Percentiles rank a stretch among this genome's conserved stretches.
Evolutionary conservation across 2,113 vertebrate genomes (phyloP).

Genomic region (Rhinoptilus africanus): DNA sequence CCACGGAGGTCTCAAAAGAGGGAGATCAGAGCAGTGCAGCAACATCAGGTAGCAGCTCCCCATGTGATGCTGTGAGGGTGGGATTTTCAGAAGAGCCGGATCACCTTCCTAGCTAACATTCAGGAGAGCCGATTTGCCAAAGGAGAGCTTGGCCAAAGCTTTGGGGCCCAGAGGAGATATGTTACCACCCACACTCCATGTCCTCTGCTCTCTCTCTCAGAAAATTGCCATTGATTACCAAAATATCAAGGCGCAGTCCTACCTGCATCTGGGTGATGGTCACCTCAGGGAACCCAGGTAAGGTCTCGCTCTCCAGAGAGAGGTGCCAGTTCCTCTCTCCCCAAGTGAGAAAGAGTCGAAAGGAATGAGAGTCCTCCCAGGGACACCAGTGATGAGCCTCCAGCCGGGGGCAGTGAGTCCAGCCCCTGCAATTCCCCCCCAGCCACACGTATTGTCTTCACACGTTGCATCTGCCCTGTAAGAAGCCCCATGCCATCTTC

Average conservation of each 20-base stretch:
- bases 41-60: not conserved
- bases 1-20: not conserved
- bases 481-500: not conserved
- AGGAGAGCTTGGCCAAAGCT: not conserved
- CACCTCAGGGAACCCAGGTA: not conserved
- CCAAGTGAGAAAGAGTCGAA: not conserved
- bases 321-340: not conserved
- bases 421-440: not conserved
- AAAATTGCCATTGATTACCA: not conserved
- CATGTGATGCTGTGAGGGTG: not conserved
- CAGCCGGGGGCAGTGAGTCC: not conserved
- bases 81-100: not conserved
- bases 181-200: not conserved
- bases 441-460: not conserved
- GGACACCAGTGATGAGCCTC: not conserved
- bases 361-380: not conserved
- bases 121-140: not conserved
- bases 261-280: not conserved
- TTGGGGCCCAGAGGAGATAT: not conserved
- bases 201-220: not conserved
- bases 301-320: not conserved
- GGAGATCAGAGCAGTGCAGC: not conserved
- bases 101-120: not conserved
- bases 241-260: not conserved
- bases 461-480: not conserved